These are phyloP conservation scores for Bugulina stolonifera DNA, from an alignment of 2,888 invertebrate species.

Conservation along the genomic window DNA sequence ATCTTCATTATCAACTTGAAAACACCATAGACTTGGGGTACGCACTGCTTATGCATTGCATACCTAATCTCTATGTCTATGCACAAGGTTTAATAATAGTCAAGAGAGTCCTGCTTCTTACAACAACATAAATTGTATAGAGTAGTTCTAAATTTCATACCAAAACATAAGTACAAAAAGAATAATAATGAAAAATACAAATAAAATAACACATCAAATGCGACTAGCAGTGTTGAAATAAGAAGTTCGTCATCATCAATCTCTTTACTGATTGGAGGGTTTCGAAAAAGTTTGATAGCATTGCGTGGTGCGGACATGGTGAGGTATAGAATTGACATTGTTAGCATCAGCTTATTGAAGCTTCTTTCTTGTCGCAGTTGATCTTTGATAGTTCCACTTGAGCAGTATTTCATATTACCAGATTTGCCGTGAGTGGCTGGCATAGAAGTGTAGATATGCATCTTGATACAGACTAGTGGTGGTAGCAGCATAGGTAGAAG, in stretches of 20 bases:
- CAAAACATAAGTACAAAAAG: conserved; percentile 42
- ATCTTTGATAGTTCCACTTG: conserved; percentile 37
- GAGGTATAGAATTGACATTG: conserved; percentile 40
- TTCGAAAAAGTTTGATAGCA: conserved; percentile 32
- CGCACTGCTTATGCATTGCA: too few species aligned
- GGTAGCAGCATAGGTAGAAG: conserved; percentile 22
- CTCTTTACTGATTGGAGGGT: conserved; percentile 26
- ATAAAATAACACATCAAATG: conserved; percentile 43
- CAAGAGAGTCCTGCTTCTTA: background rate
- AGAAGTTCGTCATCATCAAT: conserved; percentile 34
- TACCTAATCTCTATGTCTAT: too few species aligned
- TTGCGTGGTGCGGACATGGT: conserved; percentile 41
- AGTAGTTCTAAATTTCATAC: conserved; percentile 42
- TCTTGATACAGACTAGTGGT: conserved; percentile 4
- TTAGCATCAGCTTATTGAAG: conserved; percentile 39
- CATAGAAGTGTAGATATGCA: conserved; percentile 25
- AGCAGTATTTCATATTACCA: conserved; percentile 27
- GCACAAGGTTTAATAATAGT: conserved; percentile 24
- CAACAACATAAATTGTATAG: conserved; percentile 40
- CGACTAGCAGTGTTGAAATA: conserved; percentile 37
- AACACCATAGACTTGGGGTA: too few species aligned
- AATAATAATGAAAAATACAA: conserved; percentile 44
- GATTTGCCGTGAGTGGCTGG: background rate
- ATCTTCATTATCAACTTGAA: too few species aligned
- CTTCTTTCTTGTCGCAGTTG: conserved; percentile 41